Conservation (phyloP, 2,113 vertebrate species). For the Gymnarchus niloticus region DNA sequence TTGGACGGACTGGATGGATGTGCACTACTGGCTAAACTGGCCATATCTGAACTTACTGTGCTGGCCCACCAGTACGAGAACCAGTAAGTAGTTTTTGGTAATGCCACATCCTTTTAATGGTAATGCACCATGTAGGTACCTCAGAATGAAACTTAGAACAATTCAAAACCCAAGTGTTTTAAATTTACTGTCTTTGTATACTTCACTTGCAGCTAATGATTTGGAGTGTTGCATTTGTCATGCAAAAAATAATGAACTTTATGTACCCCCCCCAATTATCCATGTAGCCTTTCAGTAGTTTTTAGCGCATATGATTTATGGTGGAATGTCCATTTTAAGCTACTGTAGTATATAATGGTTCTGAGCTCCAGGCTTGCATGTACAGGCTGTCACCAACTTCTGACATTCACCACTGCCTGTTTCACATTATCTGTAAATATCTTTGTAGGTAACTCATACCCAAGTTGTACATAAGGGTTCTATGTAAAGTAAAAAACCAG, state of each 20-base stretch:
- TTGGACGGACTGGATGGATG: not conserved
- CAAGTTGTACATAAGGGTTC: conserved; percentile 32
- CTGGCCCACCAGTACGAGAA: too few relatives aligned
- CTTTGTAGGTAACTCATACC: conserved; percentile 27
- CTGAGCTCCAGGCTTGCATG: not conserved
- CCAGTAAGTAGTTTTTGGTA: not conserved
- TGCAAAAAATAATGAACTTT: not conserved
- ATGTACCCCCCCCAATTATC: not conserved
- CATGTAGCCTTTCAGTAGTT: conserved; percentile 4
- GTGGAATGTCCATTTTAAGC: not conserved
- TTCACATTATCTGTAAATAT: conserved; percentile 37
- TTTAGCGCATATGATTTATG: not conserved
- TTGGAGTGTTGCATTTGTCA: not conserved
- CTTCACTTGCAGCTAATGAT: not conserved
- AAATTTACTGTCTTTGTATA: not conserved
- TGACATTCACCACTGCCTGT: not conserved
- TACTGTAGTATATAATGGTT: not conserved
- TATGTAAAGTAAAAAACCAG: conserved; percentile 29
- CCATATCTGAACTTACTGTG: not conserved
- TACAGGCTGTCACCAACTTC: not conserved
- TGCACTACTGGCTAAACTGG: not conserved
- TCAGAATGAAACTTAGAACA: not conserved
- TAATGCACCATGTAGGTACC: not conserved
- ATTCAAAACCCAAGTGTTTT: not conserved
- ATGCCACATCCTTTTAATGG: not conserved